phyloP scores from a whole-genome alignment of 2,888 invertebrate species.

The Tricholauxania praeusta region DNA sequence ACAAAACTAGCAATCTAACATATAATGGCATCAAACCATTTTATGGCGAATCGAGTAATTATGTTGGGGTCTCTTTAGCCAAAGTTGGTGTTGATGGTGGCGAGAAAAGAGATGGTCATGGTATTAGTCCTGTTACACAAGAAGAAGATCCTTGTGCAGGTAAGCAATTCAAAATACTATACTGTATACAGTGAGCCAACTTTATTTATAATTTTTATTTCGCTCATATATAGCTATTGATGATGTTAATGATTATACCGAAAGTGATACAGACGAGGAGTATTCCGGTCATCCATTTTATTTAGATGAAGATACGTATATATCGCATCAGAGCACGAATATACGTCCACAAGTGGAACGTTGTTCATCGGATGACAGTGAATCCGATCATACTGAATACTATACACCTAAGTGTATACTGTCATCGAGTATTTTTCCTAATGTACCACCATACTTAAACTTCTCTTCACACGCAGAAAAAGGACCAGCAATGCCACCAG shows the following conservation, averaged over 20 bases:
- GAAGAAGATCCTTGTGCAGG: constrained; percentile 63
- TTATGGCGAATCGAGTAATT: constrained; percentile 50
- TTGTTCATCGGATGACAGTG: constrained; percentile 49
- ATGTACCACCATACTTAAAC: constrained; percentile 83
- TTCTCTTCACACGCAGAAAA: constrained; percentile 79
- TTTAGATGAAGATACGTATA: constrained; percentile 55
- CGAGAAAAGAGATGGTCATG: constrained; percentile 32
- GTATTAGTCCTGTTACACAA: constrained; percentile 36
- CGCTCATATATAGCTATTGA: constrained; percentile 56
- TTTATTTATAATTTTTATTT: constrained; percentile 3
- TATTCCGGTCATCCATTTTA: constrained; percentile 62
- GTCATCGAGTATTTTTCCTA: constrained; percentile 76
- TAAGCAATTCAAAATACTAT: constrained; percentile 34
- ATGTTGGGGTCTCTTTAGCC: constrained; percentile 55
- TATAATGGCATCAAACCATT: constrained; percentile 33
- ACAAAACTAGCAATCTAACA: constrained; percentile 2
- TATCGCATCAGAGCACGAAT: constrained; percentile 57
- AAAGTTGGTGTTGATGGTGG: constrained; percentile 41
- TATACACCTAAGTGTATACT: constrained; percentile 63
- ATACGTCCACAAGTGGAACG: constrained; percentile 52
- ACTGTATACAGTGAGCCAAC: background rate
- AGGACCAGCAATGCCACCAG: constrained; percentile 74
- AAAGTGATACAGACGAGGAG: constrained; percentile 62
- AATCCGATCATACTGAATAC: constrained; percentile 52
- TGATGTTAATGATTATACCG: constrained; percentile 61